These are phyloP conservation scores for Cheirogaleus major DNA, from an alignment of 2,797 vertebrate genomes.

Conservation along the genomic window DNA sequence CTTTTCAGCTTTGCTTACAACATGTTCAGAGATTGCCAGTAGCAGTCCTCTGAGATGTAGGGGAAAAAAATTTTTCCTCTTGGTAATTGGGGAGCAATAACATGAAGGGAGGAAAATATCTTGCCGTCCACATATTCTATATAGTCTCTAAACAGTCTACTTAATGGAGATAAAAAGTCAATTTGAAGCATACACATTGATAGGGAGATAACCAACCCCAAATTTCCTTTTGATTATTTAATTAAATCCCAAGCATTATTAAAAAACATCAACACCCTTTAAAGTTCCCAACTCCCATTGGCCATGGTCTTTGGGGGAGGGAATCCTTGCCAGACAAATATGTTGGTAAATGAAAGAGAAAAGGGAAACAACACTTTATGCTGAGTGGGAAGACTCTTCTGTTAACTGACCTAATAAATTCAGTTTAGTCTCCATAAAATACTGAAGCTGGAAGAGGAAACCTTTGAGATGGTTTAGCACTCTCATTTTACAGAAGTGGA, in stretches of 20 bases:
- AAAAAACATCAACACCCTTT: not conserved
- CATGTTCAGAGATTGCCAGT: not conserved
- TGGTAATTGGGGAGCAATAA: not conserved
- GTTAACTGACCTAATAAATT: not conserved
- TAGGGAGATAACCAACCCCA: not conserved
- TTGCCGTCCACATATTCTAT: not conserved
- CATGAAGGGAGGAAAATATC: not conserved
- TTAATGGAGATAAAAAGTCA: not conserved
- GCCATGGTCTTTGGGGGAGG: not conserved
- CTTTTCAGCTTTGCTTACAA: constrained; percentile 29
- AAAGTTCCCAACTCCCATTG: not conserved
- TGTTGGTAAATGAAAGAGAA: not conserved
- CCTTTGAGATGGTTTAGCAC: not conserved
- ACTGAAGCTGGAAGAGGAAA: not conserved
- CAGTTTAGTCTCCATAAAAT: not conserved
- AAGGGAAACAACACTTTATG: not conserved
- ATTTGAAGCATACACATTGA: not conserved
- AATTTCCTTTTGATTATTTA: not conserved
- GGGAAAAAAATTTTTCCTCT: not conserved
- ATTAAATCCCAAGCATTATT: not conserved
- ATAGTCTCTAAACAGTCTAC: not conserved
- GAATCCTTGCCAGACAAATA: not conserved
- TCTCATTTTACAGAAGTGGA: not conserved
- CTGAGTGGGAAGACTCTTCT: not conserved
- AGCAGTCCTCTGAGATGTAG: not conserved